Conservation (phyloP, 2,113 vertebrate genomes). For the Rattus rattus region DNA sequence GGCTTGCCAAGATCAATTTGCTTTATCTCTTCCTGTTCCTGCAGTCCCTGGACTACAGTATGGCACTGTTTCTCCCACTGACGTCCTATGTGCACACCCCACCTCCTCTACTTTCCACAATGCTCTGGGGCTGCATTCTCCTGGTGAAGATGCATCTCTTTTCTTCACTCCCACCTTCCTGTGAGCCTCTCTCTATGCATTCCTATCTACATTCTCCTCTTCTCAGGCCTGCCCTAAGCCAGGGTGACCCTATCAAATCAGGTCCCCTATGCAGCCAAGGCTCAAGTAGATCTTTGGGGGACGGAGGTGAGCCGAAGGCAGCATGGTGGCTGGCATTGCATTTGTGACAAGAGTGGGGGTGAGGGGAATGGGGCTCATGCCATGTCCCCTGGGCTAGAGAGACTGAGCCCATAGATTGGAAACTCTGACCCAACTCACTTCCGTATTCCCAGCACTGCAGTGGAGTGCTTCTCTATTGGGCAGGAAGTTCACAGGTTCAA, state of each 20-base stretch:
- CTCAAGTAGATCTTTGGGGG: background rate
- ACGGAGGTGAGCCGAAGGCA: background rate
- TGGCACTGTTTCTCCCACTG: too few species aligned
- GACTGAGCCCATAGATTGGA: background rate
- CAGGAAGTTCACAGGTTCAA: background rate
- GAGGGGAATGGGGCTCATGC: background rate
- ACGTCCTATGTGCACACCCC: rapidly evolving
- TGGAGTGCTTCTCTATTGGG: background rate
- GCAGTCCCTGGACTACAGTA: background rate
- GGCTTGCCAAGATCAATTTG: background rate
- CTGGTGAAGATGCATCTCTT: rapidly evolving
- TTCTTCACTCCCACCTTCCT: background rate
- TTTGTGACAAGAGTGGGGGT: background rate
- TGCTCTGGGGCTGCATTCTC: background rate
- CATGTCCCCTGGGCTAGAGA: background rate
- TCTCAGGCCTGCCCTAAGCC: background rate
- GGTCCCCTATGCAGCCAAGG: rapidly evolving
- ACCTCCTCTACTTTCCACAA: background rate
- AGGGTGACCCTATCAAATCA: background rate
- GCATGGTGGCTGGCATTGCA: rapidly evolving
- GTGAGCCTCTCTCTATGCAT: background rate
- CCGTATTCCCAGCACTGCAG: too few species aligned
- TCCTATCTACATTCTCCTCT: background rate
- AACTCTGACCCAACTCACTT: background rate
- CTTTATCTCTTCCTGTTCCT: background rate